Evolutionary conservation across 1,140 invertebrate genomes (phyloP).

Genomic region (Drosophila burlai): DNA sequence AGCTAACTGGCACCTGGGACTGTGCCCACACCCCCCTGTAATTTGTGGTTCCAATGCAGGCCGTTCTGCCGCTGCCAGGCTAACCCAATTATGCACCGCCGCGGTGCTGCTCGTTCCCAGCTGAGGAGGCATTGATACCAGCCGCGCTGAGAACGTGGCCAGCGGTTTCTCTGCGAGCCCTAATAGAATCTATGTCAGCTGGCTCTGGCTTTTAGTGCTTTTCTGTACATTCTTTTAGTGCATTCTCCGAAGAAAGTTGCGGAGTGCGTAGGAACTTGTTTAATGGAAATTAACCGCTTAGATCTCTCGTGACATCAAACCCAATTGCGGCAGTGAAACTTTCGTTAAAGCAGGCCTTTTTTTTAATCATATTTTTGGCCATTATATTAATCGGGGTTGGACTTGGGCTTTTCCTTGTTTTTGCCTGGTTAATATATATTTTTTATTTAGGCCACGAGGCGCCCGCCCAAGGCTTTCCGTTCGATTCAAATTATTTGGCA

Average conservation of each 20-base stretch:
- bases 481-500: slow-evolving; percentile 72
- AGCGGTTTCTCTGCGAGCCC: slow-evolving; percentile 20
- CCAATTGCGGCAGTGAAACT: slow-evolving; percentile 66
- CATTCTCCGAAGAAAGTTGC: slow-evolving; percentile 55
- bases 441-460: slow-evolving; percentile 74
- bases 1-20: slow-evolving; percentile 56
- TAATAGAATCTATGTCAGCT: slow-evolving; percentile 48
- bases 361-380: slow-evolving; percentile 38
- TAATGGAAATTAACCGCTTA: slow-evolving; percentile 48
- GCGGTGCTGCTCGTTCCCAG: slow-evolving; percentile 34
- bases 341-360: slow-evolving; percentile 13
- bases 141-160: slow-evolving; percentile 50
- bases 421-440: slow-evolving; percentile 35
- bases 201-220: slow-evolving; percentile 13
- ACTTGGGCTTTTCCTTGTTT: slow-evolving; percentile 35
- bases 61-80: slow-evolving; percentile 16
- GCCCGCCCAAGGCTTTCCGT: slow-evolving; percentile 64
- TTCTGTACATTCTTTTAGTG: slow-evolving; percentile 39
- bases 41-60: slow-evolving; percentile 31
- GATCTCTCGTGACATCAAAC: slow-evolving; percentile 56
- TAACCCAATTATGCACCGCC: slow-evolving; percentile 57
- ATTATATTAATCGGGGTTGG: slow-evolving; percentile 25
- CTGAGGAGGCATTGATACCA: slow-evolving; percentile 28
- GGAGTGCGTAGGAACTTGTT: slow-evolving; percentile 63
- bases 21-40: slow-evolving; percentile 5